Conservation (phyloP, 2,113 vertebrate genomes). For the Amphilophus citrinellus region DNA sequence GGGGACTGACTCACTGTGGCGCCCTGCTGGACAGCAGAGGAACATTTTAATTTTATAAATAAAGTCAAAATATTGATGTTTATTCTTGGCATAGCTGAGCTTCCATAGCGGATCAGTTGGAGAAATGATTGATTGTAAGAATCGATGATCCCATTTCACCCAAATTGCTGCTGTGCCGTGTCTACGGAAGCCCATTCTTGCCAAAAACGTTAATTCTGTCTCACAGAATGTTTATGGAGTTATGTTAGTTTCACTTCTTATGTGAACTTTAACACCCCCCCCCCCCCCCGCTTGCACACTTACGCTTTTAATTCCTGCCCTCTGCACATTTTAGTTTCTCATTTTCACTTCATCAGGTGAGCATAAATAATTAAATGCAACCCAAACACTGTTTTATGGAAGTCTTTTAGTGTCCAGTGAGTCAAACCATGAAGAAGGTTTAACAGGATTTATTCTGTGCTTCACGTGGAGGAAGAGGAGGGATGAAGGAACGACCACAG, state of each 20-base stretch:
- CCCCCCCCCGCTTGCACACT: too few species aligned
- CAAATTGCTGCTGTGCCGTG: neutral
- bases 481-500: too few species aligned
- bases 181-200: neutral
- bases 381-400: neutral
- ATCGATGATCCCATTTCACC: neutral
- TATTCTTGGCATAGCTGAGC: neutral
- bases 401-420: neutral
- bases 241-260: neutral
- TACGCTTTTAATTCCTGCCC: too few species aligned
- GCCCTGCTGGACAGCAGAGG: neutral
- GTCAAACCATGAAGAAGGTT: neutral
- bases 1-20: neutral
- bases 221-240: too few species aligned
- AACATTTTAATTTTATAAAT: neutral
- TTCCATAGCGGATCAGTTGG: fast-evolving
- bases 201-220: neutral
- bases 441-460: neutral
- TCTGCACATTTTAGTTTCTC: neutral
- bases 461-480: neutral
- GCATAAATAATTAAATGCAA: neutral
- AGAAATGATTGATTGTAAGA: neutral
- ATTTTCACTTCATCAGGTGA: neutral
- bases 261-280: neutral
- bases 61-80: neutral